Evolutionary conservation across 2,113 vertebrate species (phyloP).

Genomic region (Capra hircus): DNA sequence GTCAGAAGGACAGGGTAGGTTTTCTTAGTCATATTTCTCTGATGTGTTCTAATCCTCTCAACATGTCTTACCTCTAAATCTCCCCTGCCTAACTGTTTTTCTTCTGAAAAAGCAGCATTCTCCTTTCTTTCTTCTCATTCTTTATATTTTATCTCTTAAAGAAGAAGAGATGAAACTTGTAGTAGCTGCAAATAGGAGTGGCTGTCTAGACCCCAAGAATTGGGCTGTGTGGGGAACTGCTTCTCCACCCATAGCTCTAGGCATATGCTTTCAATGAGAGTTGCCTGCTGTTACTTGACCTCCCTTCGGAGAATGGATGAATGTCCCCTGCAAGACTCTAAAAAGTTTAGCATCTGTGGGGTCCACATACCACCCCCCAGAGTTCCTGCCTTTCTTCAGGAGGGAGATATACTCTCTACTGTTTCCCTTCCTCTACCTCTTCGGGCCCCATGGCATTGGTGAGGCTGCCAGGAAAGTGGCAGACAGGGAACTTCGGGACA

Average conservation of each 20-base stretch:
- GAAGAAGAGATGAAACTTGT: background rate
- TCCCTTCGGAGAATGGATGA: background rate
- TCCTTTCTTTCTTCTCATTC: background rate
- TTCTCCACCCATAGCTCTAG: background rate
- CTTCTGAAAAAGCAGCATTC: background rate
- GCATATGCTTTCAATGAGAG: background rate
- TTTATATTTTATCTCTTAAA: background rate
- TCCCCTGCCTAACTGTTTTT: background rate
- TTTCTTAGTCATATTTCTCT: background rate
- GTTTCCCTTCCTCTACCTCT: too few relatives aligned
- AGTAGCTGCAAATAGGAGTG: background rate
- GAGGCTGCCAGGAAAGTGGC: background rate
- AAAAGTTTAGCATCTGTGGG: background rate
- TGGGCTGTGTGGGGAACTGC: background rate
- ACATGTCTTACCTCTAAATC: background rate
- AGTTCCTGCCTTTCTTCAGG: background rate
- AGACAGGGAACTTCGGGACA: background rate
- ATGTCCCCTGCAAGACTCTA: background rate
- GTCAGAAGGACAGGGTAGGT: background rate
- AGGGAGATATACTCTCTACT: background rate
- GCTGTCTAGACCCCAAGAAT: background rate
- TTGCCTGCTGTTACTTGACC: background rate
- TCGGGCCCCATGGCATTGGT: background rate
- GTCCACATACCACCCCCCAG: background rate
- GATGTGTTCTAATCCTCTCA: background rate